Evolutionary conservation across 2,113 vertebrate genomes (phyloP).

Genomic region (Pseudonaja textilis): DNA sequence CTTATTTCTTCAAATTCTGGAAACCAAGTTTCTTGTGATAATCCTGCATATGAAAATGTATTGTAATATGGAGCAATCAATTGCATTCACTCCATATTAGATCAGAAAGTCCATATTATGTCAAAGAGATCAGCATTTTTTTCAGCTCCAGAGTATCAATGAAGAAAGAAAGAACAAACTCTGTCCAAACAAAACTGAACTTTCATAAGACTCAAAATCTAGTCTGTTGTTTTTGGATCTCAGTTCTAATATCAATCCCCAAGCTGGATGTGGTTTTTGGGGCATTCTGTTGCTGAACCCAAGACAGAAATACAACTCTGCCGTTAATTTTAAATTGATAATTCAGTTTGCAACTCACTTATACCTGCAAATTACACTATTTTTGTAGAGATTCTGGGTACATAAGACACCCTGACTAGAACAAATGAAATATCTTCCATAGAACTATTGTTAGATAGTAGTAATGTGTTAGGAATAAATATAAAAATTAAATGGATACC

Average conservation of each 20-base stretch:
- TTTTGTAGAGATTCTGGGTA: neutral
- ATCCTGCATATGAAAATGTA: neutral
- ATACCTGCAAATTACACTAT: neutral
- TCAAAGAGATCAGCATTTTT: neutral
- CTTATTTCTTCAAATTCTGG: neutral
- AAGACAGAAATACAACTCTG: neutral
- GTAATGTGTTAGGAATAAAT: neutral
- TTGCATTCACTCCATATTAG: neutral
- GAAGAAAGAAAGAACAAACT: neutral
- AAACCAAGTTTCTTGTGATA: neutral
- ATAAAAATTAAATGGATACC: neutral
- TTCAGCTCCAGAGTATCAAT: neutral
- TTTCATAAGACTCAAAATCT: neutral
- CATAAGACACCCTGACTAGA: neutral
- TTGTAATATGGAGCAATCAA: neutral
- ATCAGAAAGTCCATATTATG: neutral
- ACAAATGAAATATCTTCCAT: neutral
- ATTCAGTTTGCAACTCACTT: neutral
- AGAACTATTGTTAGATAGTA: neutral
- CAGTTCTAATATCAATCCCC: neutral
- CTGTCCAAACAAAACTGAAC: neutral
- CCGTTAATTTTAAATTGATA: neutral
- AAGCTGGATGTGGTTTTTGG: neutral
- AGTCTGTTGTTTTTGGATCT: neutral
- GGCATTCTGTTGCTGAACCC: neutral